A percentile compares a stretch with the other conserved stretches of the same genome.
phyloP scores from a whole-genome alignment of 2,113 vertebrate species.

The Amazona guildingii region DNA sequence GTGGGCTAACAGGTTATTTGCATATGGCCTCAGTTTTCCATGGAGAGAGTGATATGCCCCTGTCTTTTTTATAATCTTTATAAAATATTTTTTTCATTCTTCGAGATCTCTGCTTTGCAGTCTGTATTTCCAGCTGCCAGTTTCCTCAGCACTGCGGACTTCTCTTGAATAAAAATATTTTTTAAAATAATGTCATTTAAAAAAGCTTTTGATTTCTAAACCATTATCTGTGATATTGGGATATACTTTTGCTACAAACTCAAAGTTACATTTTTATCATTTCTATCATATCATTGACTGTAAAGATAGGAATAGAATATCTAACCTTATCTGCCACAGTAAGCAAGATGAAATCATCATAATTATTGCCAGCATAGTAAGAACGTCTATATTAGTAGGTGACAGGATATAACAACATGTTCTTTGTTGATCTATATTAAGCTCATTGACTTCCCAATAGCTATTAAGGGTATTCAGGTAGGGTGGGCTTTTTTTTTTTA shows the following conservation, averaged over 20 bases:
- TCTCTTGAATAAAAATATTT: background rate
- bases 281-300: background rate
- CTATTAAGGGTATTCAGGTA: background rate
- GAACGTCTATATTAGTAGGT: background rate
- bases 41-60: background rate
- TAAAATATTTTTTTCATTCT: background rate
- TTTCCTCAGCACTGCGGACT: background rate
- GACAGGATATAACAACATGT: background rate
- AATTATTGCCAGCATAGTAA: background rate
- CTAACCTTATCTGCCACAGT: background rate
- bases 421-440: slow-evolving; percentile 16
- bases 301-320: background rate
- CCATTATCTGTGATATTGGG: background rate
- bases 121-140: background rate
- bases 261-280: background rate
- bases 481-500: background rate
- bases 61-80: background rate
- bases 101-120: background rate
- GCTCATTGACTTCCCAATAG: background rate
- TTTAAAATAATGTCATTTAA: background rate
- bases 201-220: background rate
- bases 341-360: background rate
- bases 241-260: background rate
- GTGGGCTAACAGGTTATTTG: background rate
- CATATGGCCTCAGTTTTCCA: background rate